Base-by-base conservation (phyloP, 2,113 vertebrate genomes). In the Amblyopsis rosae region DNA sequence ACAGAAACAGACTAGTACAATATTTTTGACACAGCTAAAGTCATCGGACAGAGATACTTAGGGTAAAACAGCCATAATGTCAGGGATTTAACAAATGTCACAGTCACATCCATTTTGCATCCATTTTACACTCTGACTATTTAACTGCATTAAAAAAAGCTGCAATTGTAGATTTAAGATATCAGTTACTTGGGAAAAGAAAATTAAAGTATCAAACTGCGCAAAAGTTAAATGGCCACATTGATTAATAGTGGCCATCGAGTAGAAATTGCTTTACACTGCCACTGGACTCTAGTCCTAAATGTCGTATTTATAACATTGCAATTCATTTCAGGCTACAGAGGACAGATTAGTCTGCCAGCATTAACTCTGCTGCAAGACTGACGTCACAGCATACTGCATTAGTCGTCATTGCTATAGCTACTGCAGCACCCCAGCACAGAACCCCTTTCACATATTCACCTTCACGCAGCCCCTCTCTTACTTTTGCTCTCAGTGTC, bases 311-410 rank as follows among this genome's bases (percentile, higher is more conserved):
- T 82, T 81, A 66, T 72, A 79, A 80, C 65, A 64, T 67, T 59
- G 73, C 79, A 81, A 82, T 86, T 86, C 84, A 85, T 86, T 82
- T 79, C 17, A 56, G 77, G 61, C 82, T 84, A 82, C 85, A 77
- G 80, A 86, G 88, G 86, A 89, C 84, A 84, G 77, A 86, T 87
- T 87, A 87, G 85, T 79, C 77, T 80, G 74, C 74, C 81, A 76
- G 69, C 73, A 78, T 76, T 87, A 63, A 79, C 87, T 82, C 80
- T 90, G 88, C 88, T 88, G 90, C 90, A 89, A 88, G 82, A 79
- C 67, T 91, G 90, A 91, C 88, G 88, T 91, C 90, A 91, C 86
- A 70, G 58, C 76, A 15, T 87, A 83, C 86, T 86, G 89, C 89
- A 88, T 88, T 84, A 86, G 83, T 82, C 81, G 70, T 57, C 82